phyloP scores from a whole-genome alignment of 1,140 invertebrate genomes.

The Heliconius himera region DNA sequence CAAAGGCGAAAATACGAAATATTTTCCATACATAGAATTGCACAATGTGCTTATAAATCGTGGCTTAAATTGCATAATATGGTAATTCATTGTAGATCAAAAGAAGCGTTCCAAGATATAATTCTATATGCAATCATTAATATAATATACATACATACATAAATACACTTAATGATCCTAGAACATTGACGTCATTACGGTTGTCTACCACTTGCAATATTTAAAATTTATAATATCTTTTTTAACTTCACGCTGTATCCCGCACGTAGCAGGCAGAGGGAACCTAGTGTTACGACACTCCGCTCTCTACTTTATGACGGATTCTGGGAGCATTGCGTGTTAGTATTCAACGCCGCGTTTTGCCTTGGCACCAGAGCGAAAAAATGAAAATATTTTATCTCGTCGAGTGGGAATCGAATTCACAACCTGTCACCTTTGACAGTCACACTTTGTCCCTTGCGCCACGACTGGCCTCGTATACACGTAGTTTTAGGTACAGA shows the following conservation, averaged over 20 bases:
- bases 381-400: too few relatives aligned
- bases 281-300: too few relatives aligned
- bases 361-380: too few relatives aligned
- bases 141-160: not conserved
- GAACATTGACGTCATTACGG: constrained; percentile 2
- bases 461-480: too few relatives aligned
- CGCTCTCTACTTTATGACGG: too few relatives aligned
- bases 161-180: not conserved
- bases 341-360: too few relatives aligned
- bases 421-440: too few relatives aligned
- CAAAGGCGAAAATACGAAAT: not conserved
- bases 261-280: too few relatives aligned
- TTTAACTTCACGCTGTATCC: not conserved
- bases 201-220: not conserved
- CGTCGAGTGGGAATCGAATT: too few relatives aligned
- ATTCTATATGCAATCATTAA: constrained; percentile 9
- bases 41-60: constrained; percentile 64
- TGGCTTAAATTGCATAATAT: constrained; percentile 62
- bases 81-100: constrained; percentile 67
- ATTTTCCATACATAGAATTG: not conserved
- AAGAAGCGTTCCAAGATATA: constrained; percentile 51
- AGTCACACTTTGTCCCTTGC: too few relatives aligned
- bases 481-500: not conserved
- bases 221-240: not conserved
- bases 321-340: too few relatives aligned